Evolutionary conservation across 2,113 vertebrate genomes (phyloP).

Genomic region (Eptesicus fuscus): DNA sequence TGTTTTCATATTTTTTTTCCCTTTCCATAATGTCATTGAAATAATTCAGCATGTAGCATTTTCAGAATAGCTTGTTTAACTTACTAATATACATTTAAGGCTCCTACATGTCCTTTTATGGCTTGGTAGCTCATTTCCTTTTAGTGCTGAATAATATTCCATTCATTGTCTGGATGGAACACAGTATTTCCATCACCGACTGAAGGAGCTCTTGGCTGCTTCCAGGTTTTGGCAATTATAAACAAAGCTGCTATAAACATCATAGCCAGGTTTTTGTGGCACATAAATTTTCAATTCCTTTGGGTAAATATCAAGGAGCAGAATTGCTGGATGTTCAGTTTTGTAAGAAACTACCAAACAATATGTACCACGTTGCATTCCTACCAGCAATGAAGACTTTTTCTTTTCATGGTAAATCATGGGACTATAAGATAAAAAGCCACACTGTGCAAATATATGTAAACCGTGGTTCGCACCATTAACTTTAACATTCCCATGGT

Average conservation of each 20-base stretch:
- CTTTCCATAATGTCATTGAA: not conserved
- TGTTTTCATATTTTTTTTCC: not conserved
- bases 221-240: not conserved
- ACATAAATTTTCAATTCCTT: not conserved
- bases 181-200: not conserved
- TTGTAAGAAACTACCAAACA: not conserved
- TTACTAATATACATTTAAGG: not conserved
- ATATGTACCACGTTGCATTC: not conserved
- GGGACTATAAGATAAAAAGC: not conserved
- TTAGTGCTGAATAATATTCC: not conserved
- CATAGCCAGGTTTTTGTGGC: not conserved
- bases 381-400: not conserved
- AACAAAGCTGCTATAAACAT: not conserved
- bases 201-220: not conserved
- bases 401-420: not conserved
- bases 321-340: not conserved
- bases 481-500: not conserved
- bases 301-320: not conserved
- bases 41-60: not conserved
- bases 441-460: not conserved
- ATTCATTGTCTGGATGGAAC: not conserved
- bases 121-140: not conserved
- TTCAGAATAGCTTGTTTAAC: not conserved
- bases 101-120: not conserved
- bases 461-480: not conserved